phyloP scores from a whole-genome alignment of 2,113 vertebrate species.

The Hylia prasina region DNA sequence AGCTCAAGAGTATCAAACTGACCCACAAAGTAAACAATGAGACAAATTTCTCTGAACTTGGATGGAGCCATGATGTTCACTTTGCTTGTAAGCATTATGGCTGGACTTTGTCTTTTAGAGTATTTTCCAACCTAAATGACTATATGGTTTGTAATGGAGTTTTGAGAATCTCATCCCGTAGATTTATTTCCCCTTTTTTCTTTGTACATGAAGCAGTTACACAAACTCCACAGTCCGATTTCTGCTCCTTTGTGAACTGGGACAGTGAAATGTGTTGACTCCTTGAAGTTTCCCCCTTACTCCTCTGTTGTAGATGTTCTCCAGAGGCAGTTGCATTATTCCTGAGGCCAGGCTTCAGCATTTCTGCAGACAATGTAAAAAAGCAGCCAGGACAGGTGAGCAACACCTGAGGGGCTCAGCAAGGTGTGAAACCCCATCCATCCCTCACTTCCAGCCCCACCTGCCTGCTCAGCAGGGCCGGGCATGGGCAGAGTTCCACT shows the following conservation, averaged over 20 bases:
- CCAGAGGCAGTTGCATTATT: not conserved
- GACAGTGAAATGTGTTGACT: not conserved
- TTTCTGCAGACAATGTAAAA: not conserved
- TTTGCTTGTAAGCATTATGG: not conserved
- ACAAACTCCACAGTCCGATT: not conserved
- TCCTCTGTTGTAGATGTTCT: not conserved
- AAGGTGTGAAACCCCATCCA: no score
- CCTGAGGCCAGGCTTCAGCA: not conserved
- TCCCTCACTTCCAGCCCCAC: not conserved
- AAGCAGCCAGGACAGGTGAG: not conserved
- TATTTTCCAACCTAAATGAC: not conserved
- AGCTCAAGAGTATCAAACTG: not conserved
- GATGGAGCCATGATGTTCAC: rapidly evolving
- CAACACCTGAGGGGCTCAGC: not conserved
- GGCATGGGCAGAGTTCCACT: not conserved
- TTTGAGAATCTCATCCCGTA: not conserved
- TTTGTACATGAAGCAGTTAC: not conserved
- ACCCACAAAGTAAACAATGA: not conserved
- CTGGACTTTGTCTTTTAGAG: not conserved
- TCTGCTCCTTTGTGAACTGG: not conserved
- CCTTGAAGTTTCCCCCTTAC: not conserved
- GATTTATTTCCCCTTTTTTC: not conserved
- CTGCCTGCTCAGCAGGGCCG: not conserved
- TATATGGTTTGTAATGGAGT: not conserved
- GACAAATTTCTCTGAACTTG: not conserved